These are phyloP conservation scores for Anisognathus igniventris DNA, from an alignment of 2,797 vertebrate genomes.

Conservation along the genomic window DNA sequence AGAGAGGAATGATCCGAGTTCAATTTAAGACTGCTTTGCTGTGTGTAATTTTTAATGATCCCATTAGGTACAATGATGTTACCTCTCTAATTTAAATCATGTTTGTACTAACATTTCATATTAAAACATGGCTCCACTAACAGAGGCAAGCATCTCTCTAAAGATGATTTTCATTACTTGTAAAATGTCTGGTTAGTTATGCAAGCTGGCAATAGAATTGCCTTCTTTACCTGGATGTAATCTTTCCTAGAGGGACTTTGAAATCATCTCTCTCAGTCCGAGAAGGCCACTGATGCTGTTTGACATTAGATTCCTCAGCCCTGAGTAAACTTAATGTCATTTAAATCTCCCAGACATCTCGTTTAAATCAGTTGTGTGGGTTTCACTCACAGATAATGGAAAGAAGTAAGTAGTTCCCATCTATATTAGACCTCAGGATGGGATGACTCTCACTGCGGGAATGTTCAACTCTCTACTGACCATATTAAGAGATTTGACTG, in stretches of 20 bases:
- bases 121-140: neutral
- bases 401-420: neutral
- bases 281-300: neutral
- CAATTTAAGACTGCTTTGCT: neutral
- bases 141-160: neutral
- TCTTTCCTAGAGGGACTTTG: neutral
- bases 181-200: neutral
- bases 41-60: neutral
- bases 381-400: neutral
- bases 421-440: neutral
- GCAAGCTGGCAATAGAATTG: neutral
- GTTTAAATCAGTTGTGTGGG: neutral
- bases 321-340: neutral
- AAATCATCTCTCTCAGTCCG: neutral
- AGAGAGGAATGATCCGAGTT: neutral
- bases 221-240: neutral
- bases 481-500: neutral
- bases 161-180: neutral
- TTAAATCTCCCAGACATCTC: neutral
- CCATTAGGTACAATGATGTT: neutral
- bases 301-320: neutral
- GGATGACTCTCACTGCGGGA: neutral
- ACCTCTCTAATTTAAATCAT: neutral
- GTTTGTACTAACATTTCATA: neutral
- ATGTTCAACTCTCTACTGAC: neutral